phyloP scores from a whole-genome alignment of 2,113 vertebrate genomes.

The Myrmophylax atrothorax region DNA sequence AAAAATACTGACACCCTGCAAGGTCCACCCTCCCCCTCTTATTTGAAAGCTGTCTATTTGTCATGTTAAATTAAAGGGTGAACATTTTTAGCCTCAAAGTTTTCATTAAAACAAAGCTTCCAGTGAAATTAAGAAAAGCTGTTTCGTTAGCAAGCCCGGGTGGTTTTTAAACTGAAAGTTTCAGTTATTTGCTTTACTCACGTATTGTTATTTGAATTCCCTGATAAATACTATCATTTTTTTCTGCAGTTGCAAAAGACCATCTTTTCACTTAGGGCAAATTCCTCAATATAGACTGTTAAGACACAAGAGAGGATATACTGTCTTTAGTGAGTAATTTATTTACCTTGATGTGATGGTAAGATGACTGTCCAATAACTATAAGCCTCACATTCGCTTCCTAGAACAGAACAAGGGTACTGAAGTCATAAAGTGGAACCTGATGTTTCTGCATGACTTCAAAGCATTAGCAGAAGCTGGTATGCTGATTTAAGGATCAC shows the following conservation, averaged over 20 bases:
- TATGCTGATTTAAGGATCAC: not conserved
- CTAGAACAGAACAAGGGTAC: constrained; percentile 65
- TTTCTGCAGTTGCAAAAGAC: not conserved
- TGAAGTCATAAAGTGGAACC: not conserved
- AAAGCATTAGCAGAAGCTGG: not conserved
- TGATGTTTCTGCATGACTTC: not conserved
- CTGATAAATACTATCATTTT: not conserved
- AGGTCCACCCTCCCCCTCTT: not conserved
- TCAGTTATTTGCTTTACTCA: not conserved
- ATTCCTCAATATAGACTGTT: not conserved
- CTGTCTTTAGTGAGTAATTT: not conserved
- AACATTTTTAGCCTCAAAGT: not conserved
- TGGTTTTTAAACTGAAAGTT: not conserved
- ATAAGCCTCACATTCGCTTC: constrained; percentile 84
- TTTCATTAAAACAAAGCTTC: constrained; percentile 3
- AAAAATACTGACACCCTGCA: not conserved
- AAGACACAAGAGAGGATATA: not conserved
- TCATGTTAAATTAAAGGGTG: not conserved
- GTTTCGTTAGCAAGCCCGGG: not conserved
- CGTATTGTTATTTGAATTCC: not conserved
- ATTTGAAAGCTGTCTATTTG: not conserved
- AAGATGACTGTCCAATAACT: constrained; percentile 91
- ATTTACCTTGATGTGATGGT: constrained; percentile 89
- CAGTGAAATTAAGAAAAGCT: not conserved
- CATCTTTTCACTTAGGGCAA: not conserved